These are phyloP conservation scores for Biston stratarius DNA, from an alignment of 2,888 invertebrate genomes.

Conservation along the genomic window DNA sequence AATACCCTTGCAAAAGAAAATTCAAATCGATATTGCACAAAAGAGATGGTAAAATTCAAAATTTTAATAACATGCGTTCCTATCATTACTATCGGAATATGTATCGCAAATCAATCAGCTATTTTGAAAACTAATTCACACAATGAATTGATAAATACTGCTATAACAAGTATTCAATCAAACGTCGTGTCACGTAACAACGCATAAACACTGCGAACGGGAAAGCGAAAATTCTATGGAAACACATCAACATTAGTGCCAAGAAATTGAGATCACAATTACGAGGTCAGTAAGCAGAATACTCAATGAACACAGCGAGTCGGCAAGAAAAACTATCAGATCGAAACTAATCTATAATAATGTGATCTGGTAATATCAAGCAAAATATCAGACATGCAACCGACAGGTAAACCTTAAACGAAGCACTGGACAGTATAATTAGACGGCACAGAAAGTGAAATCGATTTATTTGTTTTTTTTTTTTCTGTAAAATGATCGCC, in stretches of 20 bases:
- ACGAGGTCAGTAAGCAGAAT: constrained; percentile 18
- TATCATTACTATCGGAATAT: too few relatives aligned
- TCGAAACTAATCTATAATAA: constrained; percentile 55
- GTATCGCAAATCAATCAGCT: not conserved
- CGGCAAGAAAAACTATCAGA: constrained; percentile 57
- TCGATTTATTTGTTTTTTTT: constrained; percentile 48
- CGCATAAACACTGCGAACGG: constrained; percentile 54
- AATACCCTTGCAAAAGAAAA: too few relatives aligned
- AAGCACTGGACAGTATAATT: constrained; percentile 16
- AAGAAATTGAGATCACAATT: constrained; percentile 23
- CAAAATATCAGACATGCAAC: constrained; percentile 41
- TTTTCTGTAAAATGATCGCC: constrained; percentile 39
- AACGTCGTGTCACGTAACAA: constrained; percentile 35
- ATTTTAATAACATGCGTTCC: too few relatives aligned
- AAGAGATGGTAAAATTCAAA: too few relatives aligned
- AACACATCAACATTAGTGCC: constrained; percentile 18
- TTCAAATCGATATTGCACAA: too few relatives aligned
- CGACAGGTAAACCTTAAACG: constrained; percentile 11
- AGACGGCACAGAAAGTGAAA: constrained; percentile 73
- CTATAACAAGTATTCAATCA: not conserved
- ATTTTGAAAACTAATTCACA: not conserved
- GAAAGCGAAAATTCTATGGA: constrained; percentile 55
- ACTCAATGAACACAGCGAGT: constrained; percentile 47
- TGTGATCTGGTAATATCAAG: constrained; percentile 31
- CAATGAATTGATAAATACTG: constrained; percentile 10